phyloP scores from a whole-genome alignment of 30 jellyfish, hydroid and myxozoan species.

The Catostylus mosaicus region DNA sequence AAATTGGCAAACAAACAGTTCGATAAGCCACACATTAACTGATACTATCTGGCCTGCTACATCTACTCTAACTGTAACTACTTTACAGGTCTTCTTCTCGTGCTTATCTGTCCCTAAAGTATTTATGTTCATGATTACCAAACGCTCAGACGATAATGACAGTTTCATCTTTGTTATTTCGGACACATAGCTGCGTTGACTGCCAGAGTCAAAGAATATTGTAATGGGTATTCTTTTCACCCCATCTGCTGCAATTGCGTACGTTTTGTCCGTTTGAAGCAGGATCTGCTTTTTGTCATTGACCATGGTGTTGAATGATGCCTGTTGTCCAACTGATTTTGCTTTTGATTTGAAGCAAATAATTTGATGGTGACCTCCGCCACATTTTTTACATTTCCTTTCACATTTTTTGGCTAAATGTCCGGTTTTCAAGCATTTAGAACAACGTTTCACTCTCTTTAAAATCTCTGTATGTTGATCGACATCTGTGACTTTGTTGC shows the following conservation, averaged over 20 bases:
- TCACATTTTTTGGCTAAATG: neutral
- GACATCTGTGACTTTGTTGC: neutral
- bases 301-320: neutral
- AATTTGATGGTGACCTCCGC: neutral
- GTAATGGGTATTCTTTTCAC: neutral
- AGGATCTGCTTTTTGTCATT: neutral
- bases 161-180: conserved; percentile 37
- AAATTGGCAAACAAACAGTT: neutral
- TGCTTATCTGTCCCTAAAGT: conserved; percentile 30
- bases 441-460: neutral
- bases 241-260: neutral
- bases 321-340: neutral
- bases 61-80: neutral
- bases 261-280: neutral
- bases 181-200: conserved; percentile 36
- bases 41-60: too few relatives aligned
- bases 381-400: neutral
- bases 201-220: conserved; percentile 32
- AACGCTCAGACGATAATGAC: neutral
- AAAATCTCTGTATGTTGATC: neutral
- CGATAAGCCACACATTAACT: too few relatives aligned
- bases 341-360: neutral
- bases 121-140: conserved; percentile 1
- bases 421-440: neutral
- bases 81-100: neutral